These are phyloP conservation scores for Remorina albescens DNA, from an alignment of 2,797 vertebrate species.

Conservation along the genomic window DNA sequence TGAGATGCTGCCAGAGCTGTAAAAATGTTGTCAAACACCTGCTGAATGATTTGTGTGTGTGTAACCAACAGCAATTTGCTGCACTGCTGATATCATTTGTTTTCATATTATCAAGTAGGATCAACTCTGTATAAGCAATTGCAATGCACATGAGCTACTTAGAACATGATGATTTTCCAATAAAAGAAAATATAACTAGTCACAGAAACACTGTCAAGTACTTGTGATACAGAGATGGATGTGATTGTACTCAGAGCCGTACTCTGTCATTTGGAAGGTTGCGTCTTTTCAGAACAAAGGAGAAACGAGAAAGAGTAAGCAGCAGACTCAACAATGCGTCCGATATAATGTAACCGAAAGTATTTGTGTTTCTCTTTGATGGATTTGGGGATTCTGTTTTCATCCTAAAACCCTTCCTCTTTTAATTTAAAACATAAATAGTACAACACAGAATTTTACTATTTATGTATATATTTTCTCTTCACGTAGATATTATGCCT, in stretches of 20 bases:
- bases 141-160: neutral
- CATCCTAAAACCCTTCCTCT: neutral
- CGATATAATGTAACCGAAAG: too few relatives aligned
- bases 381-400: neutral
- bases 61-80: slow-evolving; percentile 5
- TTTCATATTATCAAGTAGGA: neutral
- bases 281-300: neutral
- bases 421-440: neutral
- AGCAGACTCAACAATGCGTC: neutral
- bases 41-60: slow-evolving; percentile 40
- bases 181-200: neutral
- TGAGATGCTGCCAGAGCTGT: slow-evolving; percentile 52
- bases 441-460: too few relatives aligned
- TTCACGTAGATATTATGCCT: too few relatives aligned
- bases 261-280: neutral
- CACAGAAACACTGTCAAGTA: neutral
- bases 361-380: too few relatives aligned
- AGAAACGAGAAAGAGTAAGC: neutral
- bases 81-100: slow-evolving; percentile 16
- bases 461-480: too few relatives aligned
- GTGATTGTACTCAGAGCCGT: neutral
- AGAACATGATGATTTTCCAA: neutral
- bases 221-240: neutral
- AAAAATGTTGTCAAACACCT: slow-evolving; percentile 62
- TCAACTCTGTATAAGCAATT: neutral